phyloP scores from a whole-genome alignment of 2,888 invertebrate genomes.

The Limnephilus auricula region DNA sequence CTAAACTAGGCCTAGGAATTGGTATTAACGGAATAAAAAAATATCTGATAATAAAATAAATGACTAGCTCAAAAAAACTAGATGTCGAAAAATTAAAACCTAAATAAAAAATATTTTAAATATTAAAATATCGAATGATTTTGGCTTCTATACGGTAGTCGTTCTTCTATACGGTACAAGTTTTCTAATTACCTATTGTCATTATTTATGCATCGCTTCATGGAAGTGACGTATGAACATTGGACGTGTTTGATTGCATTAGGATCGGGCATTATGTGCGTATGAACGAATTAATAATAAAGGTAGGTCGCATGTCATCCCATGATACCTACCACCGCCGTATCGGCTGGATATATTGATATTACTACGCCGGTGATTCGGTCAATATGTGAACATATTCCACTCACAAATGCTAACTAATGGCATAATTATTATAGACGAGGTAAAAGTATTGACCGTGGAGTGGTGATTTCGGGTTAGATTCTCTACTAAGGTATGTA shows the following conservation, averaged over 20 bases:
- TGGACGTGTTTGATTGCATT: neutral
- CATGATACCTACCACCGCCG: neutral
- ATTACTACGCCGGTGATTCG: neutral
- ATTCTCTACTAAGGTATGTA: neutral
- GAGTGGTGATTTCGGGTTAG: neutral
- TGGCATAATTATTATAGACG: neutral
- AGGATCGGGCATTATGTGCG: neutral
- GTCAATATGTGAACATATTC: neutral
- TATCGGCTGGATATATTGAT: neutral
- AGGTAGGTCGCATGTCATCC: neutral
- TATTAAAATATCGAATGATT: neutral
- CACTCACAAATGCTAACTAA: neutral
- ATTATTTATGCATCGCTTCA: neutral
- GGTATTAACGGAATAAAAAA: no score
- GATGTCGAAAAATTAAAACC: no score
- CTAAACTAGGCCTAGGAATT: no score
- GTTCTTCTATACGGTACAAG: neutral
- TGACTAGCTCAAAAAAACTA: no score
- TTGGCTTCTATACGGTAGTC: neutral
- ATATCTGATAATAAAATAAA: no score
- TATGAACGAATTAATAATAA: neutral
- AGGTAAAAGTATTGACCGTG: neutral
- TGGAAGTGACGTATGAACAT: neutral
- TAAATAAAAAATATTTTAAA: no score
- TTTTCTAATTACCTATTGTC: neutral